phyloP scores from a whole-genome alignment of 2,888 invertebrate genomes.

The Coleophora flavipennella region DNA sequence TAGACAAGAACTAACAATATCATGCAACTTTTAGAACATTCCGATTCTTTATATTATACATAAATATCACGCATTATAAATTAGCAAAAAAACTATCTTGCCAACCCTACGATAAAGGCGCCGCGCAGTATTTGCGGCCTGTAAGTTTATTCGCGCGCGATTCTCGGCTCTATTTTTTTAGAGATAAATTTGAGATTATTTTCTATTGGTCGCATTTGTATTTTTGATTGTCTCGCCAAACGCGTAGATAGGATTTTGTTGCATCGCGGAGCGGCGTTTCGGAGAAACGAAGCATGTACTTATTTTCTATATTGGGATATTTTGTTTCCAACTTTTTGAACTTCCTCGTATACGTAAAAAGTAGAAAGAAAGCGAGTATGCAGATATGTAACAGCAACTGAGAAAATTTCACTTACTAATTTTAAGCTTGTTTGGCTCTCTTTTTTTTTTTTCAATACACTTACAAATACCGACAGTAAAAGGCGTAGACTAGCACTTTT shows the following conservation, averaged over 20 bases:
- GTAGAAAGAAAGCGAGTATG: too few species aligned
- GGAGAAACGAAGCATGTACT: too few species aligned
- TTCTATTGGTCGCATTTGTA: not conserved
- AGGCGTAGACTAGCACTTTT: conserved; percentile 30
- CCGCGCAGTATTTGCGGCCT: conserved; percentile 28
- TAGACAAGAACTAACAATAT: too few species aligned
- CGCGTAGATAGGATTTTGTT: not conserved
- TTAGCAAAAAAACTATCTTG: not conserved
- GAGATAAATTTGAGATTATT: not conserved
- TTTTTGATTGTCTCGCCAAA: not conserved
- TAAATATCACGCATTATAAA: too few species aligned
- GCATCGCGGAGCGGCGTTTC: too few species aligned
- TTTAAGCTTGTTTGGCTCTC: conserved; percentile 35
- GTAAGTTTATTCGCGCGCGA: conserved; percentile 28
- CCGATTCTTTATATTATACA: too few species aligned
- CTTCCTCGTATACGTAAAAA: too few species aligned
- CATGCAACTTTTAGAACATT: too few species aligned
- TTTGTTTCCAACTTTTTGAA: too few species aligned
- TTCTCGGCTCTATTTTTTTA: conserved; percentile 23
- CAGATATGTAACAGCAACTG: too few species aligned
- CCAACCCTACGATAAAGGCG: conserved; percentile 23
- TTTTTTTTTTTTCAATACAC: conserved; percentile 58
- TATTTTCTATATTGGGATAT: too few species aligned
- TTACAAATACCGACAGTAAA: conserved; percentile 41
- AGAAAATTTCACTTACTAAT: too few species aligned